Evolutionary conservation across 2,888 invertebrate genomes (phyloP).

Genomic region (Carterocephalus palaemon): DNA sequence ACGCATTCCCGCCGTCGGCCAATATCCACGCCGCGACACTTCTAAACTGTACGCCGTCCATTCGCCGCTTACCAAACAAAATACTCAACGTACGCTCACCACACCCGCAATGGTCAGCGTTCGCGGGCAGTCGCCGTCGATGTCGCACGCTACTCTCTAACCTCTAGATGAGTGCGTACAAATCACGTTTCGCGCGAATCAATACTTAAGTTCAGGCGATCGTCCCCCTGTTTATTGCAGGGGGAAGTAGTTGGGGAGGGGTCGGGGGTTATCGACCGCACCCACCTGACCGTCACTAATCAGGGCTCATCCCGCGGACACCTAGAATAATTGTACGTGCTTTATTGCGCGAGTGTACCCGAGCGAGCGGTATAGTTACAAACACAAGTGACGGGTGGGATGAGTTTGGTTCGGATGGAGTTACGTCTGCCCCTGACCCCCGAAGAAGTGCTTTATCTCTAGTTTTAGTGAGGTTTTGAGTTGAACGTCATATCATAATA

Average conservation of each 20-base stretch:
- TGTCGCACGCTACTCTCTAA: slow-evolving; percentile 51
- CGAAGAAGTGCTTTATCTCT: too few relatives aligned
- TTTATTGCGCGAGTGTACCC: slow-evolving; percentile 38
- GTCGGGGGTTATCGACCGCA: slow-evolving; percentile 58
- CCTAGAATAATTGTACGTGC: slow-evolving; percentile 72
- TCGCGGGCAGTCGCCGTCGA: slow-evolving; percentile 31
- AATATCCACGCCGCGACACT: slow-evolving; percentile 24
- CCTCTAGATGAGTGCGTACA: slow-evolving; percentile 78
- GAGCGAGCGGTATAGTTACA: slow-evolving; percentile 26
- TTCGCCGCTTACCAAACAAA: slow-evolving; percentile 12
- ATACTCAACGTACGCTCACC: slow-evolving; percentile 32
- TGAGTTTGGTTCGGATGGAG: slow-evolving; percentile 14
- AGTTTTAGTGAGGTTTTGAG: too few relatives aligned
- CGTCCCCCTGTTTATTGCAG: slow-evolving; percentile 75
- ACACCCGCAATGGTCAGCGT: slow-evolving; percentile 34
- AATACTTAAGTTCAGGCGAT: slow-evolving; percentile 79
- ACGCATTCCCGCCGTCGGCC: slow-evolving; percentile 39
- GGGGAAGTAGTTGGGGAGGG: slow-evolving; percentile 55
- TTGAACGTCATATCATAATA: too few relatives aligned
- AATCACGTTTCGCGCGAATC: slow-evolving; percentile 80
- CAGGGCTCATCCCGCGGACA: slow-evolving; percentile 77
- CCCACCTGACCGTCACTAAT: slow-evolving; percentile 78
- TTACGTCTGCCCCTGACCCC: too few relatives aligned
- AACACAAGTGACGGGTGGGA: slow-evolving; percentile 27
- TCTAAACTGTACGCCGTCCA: slow-evolving; percentile 36